Base-by-base conservation (phyloP, 1,140 invertebrate species). In the Belonocnema kinseyi region DNA sequence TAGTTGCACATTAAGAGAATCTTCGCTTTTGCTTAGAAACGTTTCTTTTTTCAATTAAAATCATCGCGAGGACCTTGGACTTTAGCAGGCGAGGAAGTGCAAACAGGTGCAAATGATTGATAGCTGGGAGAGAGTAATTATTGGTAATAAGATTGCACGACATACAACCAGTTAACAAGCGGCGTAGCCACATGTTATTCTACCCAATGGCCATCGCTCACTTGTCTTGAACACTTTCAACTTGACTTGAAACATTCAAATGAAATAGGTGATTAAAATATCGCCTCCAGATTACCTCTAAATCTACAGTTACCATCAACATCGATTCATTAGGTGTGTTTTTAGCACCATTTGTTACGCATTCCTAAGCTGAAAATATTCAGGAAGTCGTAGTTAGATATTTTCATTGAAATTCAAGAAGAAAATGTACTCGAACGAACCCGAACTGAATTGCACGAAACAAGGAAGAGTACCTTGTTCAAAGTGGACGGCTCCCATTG, bases 91-190 rank as follows among this genome's bases (percentile, higher is more conserved):
- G 19, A 61, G 56, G 26, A 26, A 61, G 51, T 46, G 53, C 13
- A 33, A 51, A 46, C 76, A 53, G 74, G 77, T 79, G 77, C 61
- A 76, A 82, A 81, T 72, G 81, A 81, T 71, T 54, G 58, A 76
- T 58, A 40, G 26, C 61, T 66, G 8, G 74, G 78, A 71, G 73
- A 74, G 72, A 82, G 26, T 75, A 79, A 82, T 82, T 81, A 81
- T 16, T 19, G 71, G 58, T 79, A 79, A 81, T 81, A 82, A 82
- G 58, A 10, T 50, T 50, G 72, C 77, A 78, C 74, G 73, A 77
- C 66, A 80, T 72, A 76, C 53, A 26, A 19, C 19, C 54, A 66
- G 71, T 66, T 66, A 66, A 66, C 61, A 66, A 66, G 61, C 61
- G 14, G 61, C 40, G 61, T 17, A 66, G 26, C 33, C 33, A 40